Base-by-base conservation (phyloP, 2,113 vertebrate species). In the Leucopsar rothschildi region DNA sequence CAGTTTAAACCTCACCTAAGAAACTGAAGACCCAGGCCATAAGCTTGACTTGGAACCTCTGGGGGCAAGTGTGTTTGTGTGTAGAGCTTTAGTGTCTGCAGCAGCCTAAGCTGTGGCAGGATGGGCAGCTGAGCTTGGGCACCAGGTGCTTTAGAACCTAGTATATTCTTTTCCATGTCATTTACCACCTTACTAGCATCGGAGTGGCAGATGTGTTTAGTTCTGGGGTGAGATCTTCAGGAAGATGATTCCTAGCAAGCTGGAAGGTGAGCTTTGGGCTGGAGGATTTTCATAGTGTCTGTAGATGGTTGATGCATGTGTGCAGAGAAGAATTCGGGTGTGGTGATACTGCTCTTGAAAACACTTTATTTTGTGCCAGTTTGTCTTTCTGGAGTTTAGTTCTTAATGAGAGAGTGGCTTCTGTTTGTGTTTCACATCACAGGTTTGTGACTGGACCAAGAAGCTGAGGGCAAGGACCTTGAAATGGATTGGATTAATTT, bases 311-410 rank as follows among this genome's bases (percentile, higher is more conserved):
- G 23, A 53, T 82, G 25, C 37, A 6, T 7, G 3, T 12, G 8
- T 35, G 47, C 24, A 20, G 53, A 35, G 50, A 47, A 57, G 70
- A 50, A 23, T 22, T 19, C 27, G 40, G 47, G 10, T 0, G 0
- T 40, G 25, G 17, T 17, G 19, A 27, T 21, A 2, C 13, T 59
- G 25, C 77, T 78, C 12, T 47, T n/a, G 33, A 63, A 60, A 42
- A 8, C 22, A 35, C 7, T 20, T 89, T 42, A 94, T 78, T 85
- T 44, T 33, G 24, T 77, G 64, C 39, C 47, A 15, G 53, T 49
- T 65, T 1, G 4, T 80, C 64, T 76, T 83, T 60, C 17, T 75
- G 59, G 21, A 75, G 28, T 33, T 71, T 35, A 44, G n/a, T 47
- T 73, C 28, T 65, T 45, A 37, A 42, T 59, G 40, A 31, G 57